Percentiles rank a stretch among this genome's conserved stretches.
Conservation (phyloP, 2,113 vertebrate species). For the Tachuris rubrigastra region DNA sequence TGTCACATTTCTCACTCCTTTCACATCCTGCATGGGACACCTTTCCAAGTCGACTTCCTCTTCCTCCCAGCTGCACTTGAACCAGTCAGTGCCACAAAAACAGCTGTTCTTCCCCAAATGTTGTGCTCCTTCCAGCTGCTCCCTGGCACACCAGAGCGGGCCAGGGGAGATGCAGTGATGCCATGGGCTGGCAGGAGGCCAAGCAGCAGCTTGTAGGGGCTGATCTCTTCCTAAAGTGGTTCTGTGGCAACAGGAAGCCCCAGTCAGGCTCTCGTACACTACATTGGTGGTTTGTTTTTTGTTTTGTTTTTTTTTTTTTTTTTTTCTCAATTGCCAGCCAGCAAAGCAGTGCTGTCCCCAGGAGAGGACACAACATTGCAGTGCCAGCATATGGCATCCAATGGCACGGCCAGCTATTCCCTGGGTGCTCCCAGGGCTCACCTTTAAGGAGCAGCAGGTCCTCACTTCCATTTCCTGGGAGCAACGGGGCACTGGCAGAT, state of each 20-base stretch:
- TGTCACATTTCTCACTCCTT: background rate
- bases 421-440: background rate
- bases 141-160: background rate
- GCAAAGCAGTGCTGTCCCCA: background rate
- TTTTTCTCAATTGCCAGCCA: background rate
- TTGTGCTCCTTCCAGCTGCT: constrained; percentile 17
- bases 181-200: background rate
- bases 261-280: background rate
- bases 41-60: background rate
- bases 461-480: background rate
- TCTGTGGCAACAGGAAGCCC: constrained; percentile 16
- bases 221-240: background rate
- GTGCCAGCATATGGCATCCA: background rate
- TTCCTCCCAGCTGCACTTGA: background rate
- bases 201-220: background rate
- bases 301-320: too few species aligned
- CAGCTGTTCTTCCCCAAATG: background rate
- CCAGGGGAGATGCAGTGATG: background rate
- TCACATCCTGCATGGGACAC: background rate
- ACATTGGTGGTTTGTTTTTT: too few species aligned
- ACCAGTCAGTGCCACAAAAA: background rate
- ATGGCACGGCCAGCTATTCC: rapidly evolving
- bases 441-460: background rate
- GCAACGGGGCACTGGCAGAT: background rate
- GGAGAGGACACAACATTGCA: background rate